These are phyloP conservation scores for Sebastes wilsoni DNA, from an alignment of 2,797 vertebrate genomes.

Conservation along the genomic window DNA sequence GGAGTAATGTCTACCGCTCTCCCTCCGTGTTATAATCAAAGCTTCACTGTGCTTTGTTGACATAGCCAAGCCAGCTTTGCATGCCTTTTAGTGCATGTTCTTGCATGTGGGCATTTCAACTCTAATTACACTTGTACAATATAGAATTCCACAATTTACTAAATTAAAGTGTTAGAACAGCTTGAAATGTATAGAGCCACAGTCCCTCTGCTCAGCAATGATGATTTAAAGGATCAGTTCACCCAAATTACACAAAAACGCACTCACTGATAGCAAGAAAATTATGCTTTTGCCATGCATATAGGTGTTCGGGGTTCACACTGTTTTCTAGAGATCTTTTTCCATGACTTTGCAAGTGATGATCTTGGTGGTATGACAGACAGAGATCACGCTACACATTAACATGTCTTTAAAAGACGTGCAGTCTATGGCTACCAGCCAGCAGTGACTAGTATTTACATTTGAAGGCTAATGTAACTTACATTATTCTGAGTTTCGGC, in stretches of 20 bases:
- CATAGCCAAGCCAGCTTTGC: neutral
- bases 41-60: neutral
- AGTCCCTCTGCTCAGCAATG: neutral
- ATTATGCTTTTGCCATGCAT: neutral
- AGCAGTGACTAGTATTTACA: too few species aligned
- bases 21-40: neutral
- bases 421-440: too few species aligned
- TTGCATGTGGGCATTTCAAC: neutral
- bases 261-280: neutral
- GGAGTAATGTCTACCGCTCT: neutral
- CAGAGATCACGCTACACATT: too few species aligned
- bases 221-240: neutral
- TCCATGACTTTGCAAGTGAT: neutral
- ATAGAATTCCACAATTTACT: neutral
- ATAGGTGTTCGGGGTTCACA: too few species aligned
- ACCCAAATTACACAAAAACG: neutral
- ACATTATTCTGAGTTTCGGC: too few species aligned
- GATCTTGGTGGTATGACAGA: rapidly evolving
- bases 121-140: neutral
- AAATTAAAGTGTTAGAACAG: neutral
- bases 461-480: too few species aligned
- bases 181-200: neutral
- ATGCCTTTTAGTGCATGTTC: neutral
- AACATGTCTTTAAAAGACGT: too few species aligned
- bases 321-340: too few species aligned